phyloP scores from a whole-genome alignment of 37 sponge, comb jelly and placozoan species.

The Crambe crambe region DNA sequence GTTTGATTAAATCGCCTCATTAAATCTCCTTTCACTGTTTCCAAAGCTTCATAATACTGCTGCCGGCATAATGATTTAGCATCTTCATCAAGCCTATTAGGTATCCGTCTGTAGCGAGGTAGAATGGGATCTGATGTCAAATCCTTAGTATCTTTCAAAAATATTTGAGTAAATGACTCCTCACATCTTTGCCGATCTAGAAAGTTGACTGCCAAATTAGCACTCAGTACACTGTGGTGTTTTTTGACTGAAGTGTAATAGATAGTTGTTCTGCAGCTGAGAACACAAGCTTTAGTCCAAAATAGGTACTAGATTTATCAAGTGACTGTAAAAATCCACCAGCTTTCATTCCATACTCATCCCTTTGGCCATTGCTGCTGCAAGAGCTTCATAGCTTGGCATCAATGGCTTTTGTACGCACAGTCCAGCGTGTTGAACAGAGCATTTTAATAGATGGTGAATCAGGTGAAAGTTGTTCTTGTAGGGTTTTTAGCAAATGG shows the following conservation, averaged over 20 bases:
- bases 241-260: constrained; percentile 37
- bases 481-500: constrained; percentile 20
- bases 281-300: constrained; percentile 75
- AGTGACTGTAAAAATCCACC: constrained; percentile 28
- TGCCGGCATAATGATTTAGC: background rate
- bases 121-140: constrained; percentile 31
- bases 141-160: constrained; percentile 10
- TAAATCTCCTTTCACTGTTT: constrained; percentile 27
- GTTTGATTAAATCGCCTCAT: constrained; percentile 39
- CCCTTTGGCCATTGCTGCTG: constrained; percentile 12
- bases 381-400: constrained; percentile 40
- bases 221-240: constrained; percentile 30
- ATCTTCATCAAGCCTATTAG: background rate
- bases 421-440: constrained; percentile 70
- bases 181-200: constrained; percentile 36
- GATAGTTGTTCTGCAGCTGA: constrained; percentile 58
- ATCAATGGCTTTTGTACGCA: constrained; percentile 54
- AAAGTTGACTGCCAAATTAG: constrained; percentile 23
- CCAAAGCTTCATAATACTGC: constrained; percentile 22
- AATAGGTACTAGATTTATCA: constrained; percentile 60
- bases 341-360: constrained; percentile 40
- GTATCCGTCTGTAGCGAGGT: constrained; percentile 25
- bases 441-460: constrained; percentile 27
- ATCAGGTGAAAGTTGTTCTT: constrained; percentile 32
- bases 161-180: constrained; percentile 9